A percentile compares a stretch with the other conserved stretches of the same genome.
Conservation (phyloP, 2,113 vertebrate genomes). For the Sorex araneus region DNA sequence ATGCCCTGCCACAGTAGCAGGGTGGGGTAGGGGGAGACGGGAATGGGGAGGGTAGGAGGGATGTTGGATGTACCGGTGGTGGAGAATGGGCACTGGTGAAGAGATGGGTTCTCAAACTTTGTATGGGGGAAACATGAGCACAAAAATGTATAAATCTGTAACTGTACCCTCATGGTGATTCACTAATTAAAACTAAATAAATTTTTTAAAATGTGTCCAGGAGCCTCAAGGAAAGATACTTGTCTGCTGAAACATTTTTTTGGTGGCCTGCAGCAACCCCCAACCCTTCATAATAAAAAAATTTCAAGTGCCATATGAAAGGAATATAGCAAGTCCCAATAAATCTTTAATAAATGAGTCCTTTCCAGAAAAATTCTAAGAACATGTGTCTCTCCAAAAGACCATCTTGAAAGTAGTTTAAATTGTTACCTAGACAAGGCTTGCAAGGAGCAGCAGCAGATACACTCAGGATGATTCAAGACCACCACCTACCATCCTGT, state of each 20-base stretch:
- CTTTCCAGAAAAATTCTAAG: slow-evolving; percentile 4
- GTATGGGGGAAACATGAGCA: too few species aligned
- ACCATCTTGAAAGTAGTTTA: background rate
- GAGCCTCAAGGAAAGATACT: background rate
- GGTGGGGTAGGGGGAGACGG: too few species aligned
- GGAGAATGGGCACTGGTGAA: too few species aligned
- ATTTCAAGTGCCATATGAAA: background rate
- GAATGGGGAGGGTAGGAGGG: too few species aligned
- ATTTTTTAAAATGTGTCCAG: too few species aligned
- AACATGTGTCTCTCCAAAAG: slow-evolving; percentile 8
- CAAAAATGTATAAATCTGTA: too few species aligned
- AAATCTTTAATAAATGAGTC: background rate
- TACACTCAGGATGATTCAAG: background rate
- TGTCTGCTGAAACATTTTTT: background rate
- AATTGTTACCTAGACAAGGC: background rate
- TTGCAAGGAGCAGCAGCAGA: slow-evolving; percentile 38
- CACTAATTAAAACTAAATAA: too few species aligned
- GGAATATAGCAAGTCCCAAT: background rate
- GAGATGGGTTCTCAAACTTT: too few species aligned
- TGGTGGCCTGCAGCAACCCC: background rate
- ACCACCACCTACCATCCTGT: background rate
- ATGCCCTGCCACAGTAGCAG: too few species aligned
- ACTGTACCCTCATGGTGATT: too few species aligned
- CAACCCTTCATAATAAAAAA: background rate
- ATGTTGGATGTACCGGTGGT: too few species aligned